Percentiles rank a stretch among this genome's conserved stretches.
Evolutionary conservation across 2,797 vertebrate species (phyloP).

Genomic region (Diglossa cyanea): DNA sequence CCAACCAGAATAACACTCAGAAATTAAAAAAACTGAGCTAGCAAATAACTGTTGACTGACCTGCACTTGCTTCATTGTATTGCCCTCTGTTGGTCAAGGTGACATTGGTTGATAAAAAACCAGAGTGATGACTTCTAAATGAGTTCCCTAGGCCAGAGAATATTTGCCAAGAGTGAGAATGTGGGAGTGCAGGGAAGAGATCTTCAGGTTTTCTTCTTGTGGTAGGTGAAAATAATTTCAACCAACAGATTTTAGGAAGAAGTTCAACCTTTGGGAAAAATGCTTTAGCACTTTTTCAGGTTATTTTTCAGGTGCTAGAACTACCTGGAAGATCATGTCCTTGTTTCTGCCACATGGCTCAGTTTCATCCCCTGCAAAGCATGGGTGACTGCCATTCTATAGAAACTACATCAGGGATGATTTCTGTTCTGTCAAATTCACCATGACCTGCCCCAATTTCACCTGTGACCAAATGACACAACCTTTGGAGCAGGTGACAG

Average conservation of each 20-base stretch:
- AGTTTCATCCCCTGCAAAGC: neutral
- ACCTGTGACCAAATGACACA: neutral
- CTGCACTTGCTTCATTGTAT: neutral
- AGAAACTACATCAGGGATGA: neutral
- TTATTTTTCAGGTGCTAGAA: neutral
- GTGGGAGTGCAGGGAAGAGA: neutral
- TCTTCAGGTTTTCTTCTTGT: neutral
- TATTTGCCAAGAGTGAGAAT: neutral
- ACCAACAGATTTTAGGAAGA: neutral
- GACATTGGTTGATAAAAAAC: neutral
- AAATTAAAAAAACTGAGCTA: neutral
- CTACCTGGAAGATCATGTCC: neutral
- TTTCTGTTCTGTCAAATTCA: neutral
- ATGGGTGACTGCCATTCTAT: neutral
- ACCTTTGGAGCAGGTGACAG: neutral
- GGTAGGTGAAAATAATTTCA: neutral
- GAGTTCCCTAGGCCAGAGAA: neutral
- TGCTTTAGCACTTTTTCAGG: neutral
- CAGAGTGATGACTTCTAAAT: neutral
- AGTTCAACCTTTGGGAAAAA: neutral
- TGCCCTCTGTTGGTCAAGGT: neutral
- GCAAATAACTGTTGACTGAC: neutral
- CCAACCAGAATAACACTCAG: neutral
- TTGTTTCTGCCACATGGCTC: neutral
- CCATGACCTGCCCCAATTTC: neutral